These are phyloP conservation scores for Cosmorhoe ocellata DNA, from an alignment of 2,888 invertebrate genomes.

Conservation along the genomic window DNA sequence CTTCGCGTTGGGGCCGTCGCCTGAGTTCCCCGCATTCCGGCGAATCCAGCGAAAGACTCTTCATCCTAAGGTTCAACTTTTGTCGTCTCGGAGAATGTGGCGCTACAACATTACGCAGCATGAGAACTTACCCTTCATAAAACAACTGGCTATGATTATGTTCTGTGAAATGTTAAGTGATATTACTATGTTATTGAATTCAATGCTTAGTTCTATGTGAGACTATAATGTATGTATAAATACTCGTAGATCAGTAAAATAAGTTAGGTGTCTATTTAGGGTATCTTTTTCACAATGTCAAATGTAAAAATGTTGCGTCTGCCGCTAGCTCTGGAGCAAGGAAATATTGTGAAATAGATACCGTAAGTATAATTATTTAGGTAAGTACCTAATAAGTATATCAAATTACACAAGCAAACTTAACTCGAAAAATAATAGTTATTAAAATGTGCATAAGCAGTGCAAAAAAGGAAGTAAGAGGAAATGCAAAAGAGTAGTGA, in stretches of 20 bases:
- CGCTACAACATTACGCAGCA: slow-evolving; percentile 85
- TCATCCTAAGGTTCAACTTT: slow-evolving; percentile 98
- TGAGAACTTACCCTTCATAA: slow-evolving; percentile 54
- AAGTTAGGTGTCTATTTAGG: slow-evolving; percentile 6
- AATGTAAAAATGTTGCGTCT: not conserved
- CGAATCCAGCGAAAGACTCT: slow-evolving; percentile 97
- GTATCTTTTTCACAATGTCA: slow-evolving; percentile 20
- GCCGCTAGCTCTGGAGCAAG: not conserved
- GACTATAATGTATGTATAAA: slow-evolving; percentile 13
- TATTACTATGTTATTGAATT: slow-evolving; percentile 11
- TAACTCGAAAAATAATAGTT: slow-evolving; percentile 41
- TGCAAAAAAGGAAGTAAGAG: slow-evolving; percentile 55
- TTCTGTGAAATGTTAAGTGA: slow-evolving; percentile 26
- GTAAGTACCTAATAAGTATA: slow-evolving; percentile 31
- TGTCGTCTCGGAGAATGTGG: slow-evolving; percentile 97
- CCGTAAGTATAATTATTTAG: slow-evolving; percentile 1
- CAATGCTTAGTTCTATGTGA: slow-evolving; percentile 25
- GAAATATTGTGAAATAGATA: slow-evolving; percentile 24
- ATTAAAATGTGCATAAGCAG: slow-evolving; percentile 68
- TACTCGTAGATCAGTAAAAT: slow-evolving; percentile 18
- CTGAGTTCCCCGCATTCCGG: slow-evolving; percentile 94
- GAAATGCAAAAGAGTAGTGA: slow-evolving; percentile 28
- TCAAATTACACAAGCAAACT: slow-evolving; percentile 45
- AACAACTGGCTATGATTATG: slow-evolving; percentile 21
- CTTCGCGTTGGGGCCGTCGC: slow-evolving; percentile 83